Conservation (phyloP, 2,113 vertebrate species). For the Cercocebus atys region DNA sequence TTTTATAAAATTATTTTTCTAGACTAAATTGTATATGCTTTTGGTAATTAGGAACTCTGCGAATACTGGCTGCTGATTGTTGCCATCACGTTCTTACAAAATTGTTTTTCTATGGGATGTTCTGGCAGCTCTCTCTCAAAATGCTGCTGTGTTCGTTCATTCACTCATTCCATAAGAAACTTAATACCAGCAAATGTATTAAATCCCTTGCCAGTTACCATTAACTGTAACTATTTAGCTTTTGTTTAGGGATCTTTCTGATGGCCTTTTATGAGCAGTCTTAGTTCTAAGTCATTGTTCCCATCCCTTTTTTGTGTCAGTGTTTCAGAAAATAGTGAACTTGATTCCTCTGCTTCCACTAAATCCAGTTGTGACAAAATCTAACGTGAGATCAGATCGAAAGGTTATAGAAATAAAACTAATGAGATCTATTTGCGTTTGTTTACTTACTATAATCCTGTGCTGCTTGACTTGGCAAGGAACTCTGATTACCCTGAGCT, state of each 20-base stretch:
- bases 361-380: conserved; percentile 24
- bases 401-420: conserved; percentile 68
- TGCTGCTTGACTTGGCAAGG: neutral
- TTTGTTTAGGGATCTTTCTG: conserved; percentile 65
- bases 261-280: conserved; percentile 73
- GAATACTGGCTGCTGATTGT: neutral
- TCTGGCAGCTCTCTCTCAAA: neutral
- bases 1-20: conserved; percentile 88
- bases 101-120: conserved; percentile 20
- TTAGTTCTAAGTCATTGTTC: conserved; percentile 66
- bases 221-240: conserved; percentile 67
- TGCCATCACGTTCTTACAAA: neutral
- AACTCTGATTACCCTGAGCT: neutral
- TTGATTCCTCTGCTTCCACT: conserved; percentile 11
- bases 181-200: conserved; percentile 65
- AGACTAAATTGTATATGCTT: conserved; percentile 84
- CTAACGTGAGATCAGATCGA: conserved; percentile 24
- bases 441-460: neutral
- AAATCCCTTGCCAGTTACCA: conserved; percentile 65
- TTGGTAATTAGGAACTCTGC: conserved; percentile 76
- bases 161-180: conserved; percentile 8
- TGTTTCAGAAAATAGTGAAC: conserved; percentile 33
- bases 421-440: neutral
- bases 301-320: conserved; percentile 29
- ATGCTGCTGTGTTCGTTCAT: conserved; percentile 23